Evolutionary conservation across 2,113 vertebrate genomes (phyloP).

Genomic region (Rhinolophus sinicus): DNA sequence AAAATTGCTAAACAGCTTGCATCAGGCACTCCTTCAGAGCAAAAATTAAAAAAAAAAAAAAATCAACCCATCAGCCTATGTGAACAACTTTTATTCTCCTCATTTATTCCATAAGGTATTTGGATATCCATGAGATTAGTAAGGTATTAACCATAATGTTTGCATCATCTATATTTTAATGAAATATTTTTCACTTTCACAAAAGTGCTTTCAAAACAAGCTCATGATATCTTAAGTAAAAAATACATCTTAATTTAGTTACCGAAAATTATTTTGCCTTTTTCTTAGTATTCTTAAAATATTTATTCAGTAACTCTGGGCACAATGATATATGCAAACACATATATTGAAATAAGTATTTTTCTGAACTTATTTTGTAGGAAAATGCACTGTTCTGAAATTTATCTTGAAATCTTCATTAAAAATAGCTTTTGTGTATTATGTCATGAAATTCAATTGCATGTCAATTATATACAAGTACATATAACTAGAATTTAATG

Average conservation of each 20-base stretch:
- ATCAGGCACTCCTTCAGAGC: neutral
- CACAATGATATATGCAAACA: neutral
- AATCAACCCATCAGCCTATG: constrained; percentile 9
- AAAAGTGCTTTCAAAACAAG: neutral
- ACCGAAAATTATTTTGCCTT: neutral
- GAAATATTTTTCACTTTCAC: neutral
- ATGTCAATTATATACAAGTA: neutral
- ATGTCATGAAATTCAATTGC: neutral
- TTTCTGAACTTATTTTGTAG: neutral
- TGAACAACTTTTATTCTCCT: constrained; percentile 43
- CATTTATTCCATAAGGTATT: neutral
- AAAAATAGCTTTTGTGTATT: neutral
- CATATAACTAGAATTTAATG: neutral
- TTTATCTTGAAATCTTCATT: neutral
- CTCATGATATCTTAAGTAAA: neutral
- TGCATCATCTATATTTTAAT: neutral
- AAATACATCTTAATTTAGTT: neutral
- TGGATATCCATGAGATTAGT: constrained; percentile 32
- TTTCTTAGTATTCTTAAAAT: neutral
- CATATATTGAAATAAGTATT: neutral
- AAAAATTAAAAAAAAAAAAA: neutral
- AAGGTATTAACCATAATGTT: neutral
- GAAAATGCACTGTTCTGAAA: neutral
- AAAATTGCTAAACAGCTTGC: constrained; percentile 17
- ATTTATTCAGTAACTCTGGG: neutral